Base-by-base conservation (phyloP, 2,113 vertebrate genomes). In the Taurulus bubalis region DNA sequence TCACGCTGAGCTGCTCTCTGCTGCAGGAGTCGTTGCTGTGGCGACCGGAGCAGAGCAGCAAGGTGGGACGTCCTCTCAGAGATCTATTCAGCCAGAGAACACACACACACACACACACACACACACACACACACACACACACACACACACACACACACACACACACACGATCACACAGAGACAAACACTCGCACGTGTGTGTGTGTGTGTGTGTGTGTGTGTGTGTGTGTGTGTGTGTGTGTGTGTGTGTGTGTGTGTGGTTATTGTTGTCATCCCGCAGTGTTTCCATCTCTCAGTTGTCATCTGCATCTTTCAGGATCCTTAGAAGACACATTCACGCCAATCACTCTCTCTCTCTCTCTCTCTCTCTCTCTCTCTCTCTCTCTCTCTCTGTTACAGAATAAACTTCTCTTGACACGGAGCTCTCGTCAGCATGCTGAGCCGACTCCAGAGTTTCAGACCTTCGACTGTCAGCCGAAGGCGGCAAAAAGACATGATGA, bases 271-370 rank as follows among this genome's bases (percentile, higher is more conserved):
- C 51, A 56, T 75, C 53, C 67, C 53, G 45, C 72, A 72, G 55
- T 45, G 76, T 80, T 82, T 85, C 75, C 58, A 55, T 63, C 80
- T 53, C 77, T 70, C 71, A 71, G 58, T 77, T 79, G 79, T 85
- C 74, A 77, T 85, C 71, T 87, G 67, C 80, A 74, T 89, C 80
- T 47, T 58, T 73, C 49, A 11, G 66, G 79, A 85, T 82, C 86
- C 82, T 56, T 89, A 75, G 71, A 83, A 81, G 81, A 87, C 71
- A 84, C 72, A 89, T 90, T 89, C 85, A 88, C 40, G 47, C 65
- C 79, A 83, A 64, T 88, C 77, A 85, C 71, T 75, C 53, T 83
- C 59, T 83, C 80, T 66, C 16, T 80, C 47, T 14, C 75, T 74
- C 71, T 49, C 47, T 63, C 63, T 45, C 62, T 9, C 30, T 78